Evolutionary conservation across 2,113 vertebrate species (phyloP), one percentile per base, ranked within the genome.

Genomic region (Anhinga rufa): DNA sequence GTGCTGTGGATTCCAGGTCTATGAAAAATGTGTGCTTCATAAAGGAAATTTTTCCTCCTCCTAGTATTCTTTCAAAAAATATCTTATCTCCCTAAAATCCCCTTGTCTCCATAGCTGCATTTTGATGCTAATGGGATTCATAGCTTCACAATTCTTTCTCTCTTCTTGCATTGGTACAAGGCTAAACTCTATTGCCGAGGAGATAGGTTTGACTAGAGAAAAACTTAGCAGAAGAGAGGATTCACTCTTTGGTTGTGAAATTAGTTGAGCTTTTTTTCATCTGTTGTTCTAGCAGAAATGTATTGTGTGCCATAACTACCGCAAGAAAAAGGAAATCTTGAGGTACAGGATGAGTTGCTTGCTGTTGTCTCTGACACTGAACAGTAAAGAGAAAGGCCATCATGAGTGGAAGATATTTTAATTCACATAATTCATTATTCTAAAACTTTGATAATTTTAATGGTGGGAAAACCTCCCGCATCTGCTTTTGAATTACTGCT

Each of bases 111-210:
- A 5, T 42, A 94, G 92, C 65, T 48, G 68, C 75, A 36, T 94
- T 83, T 75, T 64, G 86, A 91, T 92, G 92, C 92, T 96, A 89
- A 88, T 93, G 61, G 77, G 48, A 78, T 96, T 86, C 90, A 70
- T 44, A 82, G 93, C 93, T 90, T 60, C 91, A 61, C 81, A 93
- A 90, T 69, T 88, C 83, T 90, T 78, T 72, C 90, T 93, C 71
- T 88, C 90, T n/a, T 29, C 79, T 60, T 62, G 54, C 6, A 1
- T 11, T 51, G 42, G 68, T 71, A 38, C 65, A 86, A 58, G 82
- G 74, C 88, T 83, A 21, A 92, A 58, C 60, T 72, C 12, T 54
- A 1, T 32, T 40, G 51, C 69, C 40, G 72, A 1, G 7, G 8
- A 61, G 79, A 26, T 80, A 21, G 2, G 18, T 60, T 70, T 46